Percentiles rank a stretch among this genome's conserved stretches.
These are phyloP conservation scores for Thomomys bottae DNA, from an alignment of 2,113 vertebrate species.

Conservation along the genomic window DNA sequence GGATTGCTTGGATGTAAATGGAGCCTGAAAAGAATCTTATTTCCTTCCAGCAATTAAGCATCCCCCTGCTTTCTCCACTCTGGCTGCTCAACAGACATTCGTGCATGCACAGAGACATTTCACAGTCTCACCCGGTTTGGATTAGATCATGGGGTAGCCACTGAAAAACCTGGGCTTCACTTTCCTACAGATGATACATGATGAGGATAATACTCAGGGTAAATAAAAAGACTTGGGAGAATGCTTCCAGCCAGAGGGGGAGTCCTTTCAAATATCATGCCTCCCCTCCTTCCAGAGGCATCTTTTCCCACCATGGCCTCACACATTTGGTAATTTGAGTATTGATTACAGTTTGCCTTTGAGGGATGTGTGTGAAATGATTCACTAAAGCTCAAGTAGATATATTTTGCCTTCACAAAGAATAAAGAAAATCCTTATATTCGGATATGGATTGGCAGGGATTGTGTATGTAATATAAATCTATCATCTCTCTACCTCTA, in stretches of 20 bases:
- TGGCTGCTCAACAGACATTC: slow-evolving; percentile 1
- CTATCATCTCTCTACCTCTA: no score
- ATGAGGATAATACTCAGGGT: background rate
- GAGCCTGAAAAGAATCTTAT: slow-evolving; percentile 60
- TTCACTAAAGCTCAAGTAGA: background rate
- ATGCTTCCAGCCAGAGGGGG: no score
- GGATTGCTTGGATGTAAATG: slow-evolving; percentile 57
- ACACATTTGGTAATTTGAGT: background rate
- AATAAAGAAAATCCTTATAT: background rate
- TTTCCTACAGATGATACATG: background rate
- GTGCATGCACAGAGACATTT: background rate
- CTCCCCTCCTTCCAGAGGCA: background rate
- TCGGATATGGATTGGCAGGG: background rate
- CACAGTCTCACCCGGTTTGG: background rate
- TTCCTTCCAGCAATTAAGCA: slow-evolving; percentile 57
- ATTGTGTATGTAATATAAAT: background rate
- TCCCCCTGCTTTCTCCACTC: background rate
- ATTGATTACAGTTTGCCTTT: background rate
- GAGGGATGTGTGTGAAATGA: background rate
- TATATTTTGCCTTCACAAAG: background rate
- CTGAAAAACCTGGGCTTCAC: background rate
- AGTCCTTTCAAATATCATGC: background rate
- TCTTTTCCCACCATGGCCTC: no score
- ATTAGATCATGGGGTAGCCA: background rate
- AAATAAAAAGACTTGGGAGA: background rate